Base-by-base conservation (phyloP, 2,113 vertebrate species). In the Hydrochoerus hydrochaeris region DNA sequence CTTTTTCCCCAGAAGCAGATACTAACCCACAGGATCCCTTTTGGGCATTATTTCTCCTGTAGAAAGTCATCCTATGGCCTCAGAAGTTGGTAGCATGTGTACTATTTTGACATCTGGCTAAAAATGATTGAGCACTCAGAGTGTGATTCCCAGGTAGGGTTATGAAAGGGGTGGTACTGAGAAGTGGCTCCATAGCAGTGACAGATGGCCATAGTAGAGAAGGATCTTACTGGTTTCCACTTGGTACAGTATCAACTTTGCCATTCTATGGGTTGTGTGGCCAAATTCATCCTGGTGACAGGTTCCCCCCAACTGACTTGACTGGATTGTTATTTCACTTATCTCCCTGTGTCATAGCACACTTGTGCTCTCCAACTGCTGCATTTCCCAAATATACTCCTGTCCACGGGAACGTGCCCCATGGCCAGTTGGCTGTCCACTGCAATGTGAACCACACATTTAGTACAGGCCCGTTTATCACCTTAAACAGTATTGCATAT, bases 241-340 rank as follows among this genome's bases (percentile, higher is more conserved):
- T 19, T 24, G 63, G 63, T 62, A 46, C 24, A 62, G 5, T 60
- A 63, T 67, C 54, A 49, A 60, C 83, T 83, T 90, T 80, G 26
- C 24, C 86, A 62, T 13, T 77, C 38, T 89, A 84, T 71, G 52
- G 54, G 52, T 13, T 32, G 4, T 73, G 54, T 77, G 57, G 52
- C 87, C 49, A 91, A 49, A 93, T 95, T 62, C 85, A 90, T 93
- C 96, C 89, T 57, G 12, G 46, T 88, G 86, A 94, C 87, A 90
- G 11, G 11, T 69, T 77, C 44, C 75, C 67, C 77, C 11, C 77
- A 44, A 88, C 28, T 30, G 54, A 88, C 5, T 17, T 60, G 78
- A 89, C 35, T 65, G 28, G 49, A 63, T 30, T 75, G 35, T 95
- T 57, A 88, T 94, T 96, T 94, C 32, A 38, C 17, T 65, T 90